phyloP scores from a whole-genome alignment of 2,113 vertebrate genomes.

The Podiceps cristatus region DNA sequence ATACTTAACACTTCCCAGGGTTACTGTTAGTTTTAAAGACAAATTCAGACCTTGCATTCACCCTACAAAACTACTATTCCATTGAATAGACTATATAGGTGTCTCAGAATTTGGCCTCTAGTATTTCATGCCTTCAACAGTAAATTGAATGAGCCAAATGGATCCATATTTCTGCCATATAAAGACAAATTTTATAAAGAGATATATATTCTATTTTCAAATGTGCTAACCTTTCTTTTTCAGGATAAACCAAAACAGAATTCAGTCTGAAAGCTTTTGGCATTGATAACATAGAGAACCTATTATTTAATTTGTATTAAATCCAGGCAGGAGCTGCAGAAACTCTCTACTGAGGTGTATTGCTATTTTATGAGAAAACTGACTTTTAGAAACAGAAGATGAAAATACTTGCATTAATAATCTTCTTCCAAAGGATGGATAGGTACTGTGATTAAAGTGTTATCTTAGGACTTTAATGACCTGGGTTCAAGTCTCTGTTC shows the following conservation, averaged over 20 bases:
- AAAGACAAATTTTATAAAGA: not conserved
- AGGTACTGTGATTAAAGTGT: constrained; percentile 52
- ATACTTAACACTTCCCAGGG: not conserved
- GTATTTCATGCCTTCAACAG: not conserved
- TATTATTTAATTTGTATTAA: constrained; percentile 17
- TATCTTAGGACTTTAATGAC: constrained; percentile 53
- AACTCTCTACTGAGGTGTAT: not conserved
- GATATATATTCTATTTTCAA: not conserved
- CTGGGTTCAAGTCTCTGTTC: constrained; percentile 48
- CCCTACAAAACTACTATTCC: not conserved
- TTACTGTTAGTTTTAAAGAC: not conserved
- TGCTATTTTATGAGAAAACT: not conserved
- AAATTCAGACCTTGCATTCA: not conserved
- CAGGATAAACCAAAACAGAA: not conserved
- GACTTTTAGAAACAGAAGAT: constrained; percentile 36
- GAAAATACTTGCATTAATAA: constrained; percentile 61
- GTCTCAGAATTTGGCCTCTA: not conserved
- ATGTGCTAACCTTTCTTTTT: not conserved
- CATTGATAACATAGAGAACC: not conserved
- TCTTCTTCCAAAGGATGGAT: constrained; percentile 44
- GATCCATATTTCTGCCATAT: not conserved
- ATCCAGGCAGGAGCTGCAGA: not conserved
- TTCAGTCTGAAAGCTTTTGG: not conserved
- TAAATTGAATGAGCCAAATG: not conserved
- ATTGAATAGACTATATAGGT: not conserved